These are phyloP conservation scores for Tanypteryx hageni DNA, from an alignment of 2,888 invertebrate genomes.

Conservation along the genomic window DNA sequence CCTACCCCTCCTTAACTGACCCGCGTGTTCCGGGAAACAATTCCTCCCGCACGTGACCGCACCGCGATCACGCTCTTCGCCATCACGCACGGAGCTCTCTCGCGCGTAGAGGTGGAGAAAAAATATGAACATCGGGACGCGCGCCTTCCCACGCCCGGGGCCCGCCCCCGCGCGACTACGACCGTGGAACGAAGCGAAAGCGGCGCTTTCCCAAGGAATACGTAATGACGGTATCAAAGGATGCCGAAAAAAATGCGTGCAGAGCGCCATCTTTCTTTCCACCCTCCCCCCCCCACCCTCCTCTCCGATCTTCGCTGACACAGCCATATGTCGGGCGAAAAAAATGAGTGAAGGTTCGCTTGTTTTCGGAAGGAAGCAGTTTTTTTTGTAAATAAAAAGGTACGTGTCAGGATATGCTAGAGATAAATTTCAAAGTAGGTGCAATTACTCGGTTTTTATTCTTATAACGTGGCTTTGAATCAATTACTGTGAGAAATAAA, in stretches of 20 bases:
- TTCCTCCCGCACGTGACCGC: constrained; percentile 14
- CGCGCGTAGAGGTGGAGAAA: constrained; percentile 46
- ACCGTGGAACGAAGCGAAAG: constrained; percentile 29
- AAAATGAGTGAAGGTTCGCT: not conserved
- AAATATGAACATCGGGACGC: constrained; percentile 30
- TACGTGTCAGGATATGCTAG: no score
- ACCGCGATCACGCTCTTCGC: constrained; percentile 15
- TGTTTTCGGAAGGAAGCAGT: not conserved
- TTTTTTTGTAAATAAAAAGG: no score
- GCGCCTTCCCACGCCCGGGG: constrained; percentile 48
- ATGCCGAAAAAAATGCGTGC: constrained; percentile 49
- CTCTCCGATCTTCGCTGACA: not conserved
- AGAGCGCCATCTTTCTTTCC: constrained; percentile 45
- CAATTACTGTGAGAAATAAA: no score
- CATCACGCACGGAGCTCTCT: constrained; percentile 20
- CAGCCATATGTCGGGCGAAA: not conserved
- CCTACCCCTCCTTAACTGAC: not conserved
- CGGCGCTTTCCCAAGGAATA: constrained; percentile 57
- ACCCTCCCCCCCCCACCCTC: not conserved
- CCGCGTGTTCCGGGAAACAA: constrained; percentile 38
- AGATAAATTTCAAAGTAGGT: no score
- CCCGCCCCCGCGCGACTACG: not conserved
- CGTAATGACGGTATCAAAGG: constrained; percentile 55
- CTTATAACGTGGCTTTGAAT: no score
- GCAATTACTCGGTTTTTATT: no score